Base-by-base conservation (phyloP, 1,140 invertebrate genomes). In the Micrasema minimum region DNA sequence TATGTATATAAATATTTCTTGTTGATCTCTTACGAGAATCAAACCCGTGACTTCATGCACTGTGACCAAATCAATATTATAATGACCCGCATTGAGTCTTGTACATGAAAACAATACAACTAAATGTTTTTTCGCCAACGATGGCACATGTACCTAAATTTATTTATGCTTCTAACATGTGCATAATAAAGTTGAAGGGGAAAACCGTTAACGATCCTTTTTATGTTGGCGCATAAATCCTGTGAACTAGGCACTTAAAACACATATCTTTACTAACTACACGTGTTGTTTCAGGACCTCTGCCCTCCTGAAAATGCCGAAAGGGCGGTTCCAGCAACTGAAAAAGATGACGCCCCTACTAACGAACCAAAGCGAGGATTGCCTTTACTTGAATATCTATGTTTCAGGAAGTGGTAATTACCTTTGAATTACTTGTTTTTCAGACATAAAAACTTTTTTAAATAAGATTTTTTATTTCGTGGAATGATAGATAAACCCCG, bases 321-420 rank as follows among this genome's bases (percentile, higher is more conserved):
- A 82, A 62, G 88, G 86, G 69, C 83, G 89, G 12, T 89, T 86
- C 77, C 82, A 86, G 64, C 85, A 88, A 72, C 79, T 91, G 18
- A 83, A 86, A 70, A 85, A 83, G 70, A 81, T 91, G 59, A 75
- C 88, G 31, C 87, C 88, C n/a, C 80, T 87, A 71, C 78, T 94
- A 35, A 80, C 81, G 57, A 90, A 92, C 77, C 90, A 93, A 78
- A 90, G 87, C 77, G 93, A 95, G 80, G 92, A 95, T 81, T 95
- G 93, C 81, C 85, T 95, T 20, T 91, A 90, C 77, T 83, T 95
- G 57, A 95, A 95, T 79, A 87, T 94, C 55, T 94, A 92, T 77
- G 90, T 92, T 53, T 92, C 92, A 10, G 88, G 87, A 77, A 88
- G 87, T 78, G 89, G 89, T 90, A 77, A 87, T 86, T 81, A 59